Conservation (phyloP, 2,797 vertebrate species). For the Ctenochaetus hawaiiensis region DNA sequence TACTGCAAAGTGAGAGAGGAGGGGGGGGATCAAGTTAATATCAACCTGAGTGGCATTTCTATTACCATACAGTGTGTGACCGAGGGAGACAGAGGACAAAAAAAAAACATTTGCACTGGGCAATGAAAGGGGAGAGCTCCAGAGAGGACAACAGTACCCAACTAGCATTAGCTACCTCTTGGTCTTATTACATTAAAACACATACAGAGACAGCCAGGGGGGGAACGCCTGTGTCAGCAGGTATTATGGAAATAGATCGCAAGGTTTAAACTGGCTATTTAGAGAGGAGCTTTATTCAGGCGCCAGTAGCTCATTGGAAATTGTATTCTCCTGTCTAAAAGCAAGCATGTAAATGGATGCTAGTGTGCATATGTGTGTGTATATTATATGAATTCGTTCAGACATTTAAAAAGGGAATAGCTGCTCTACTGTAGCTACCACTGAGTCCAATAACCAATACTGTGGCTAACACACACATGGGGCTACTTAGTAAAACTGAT, state of each 20-base stretch:
- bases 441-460: slow-evolving; percentile 46
- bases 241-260: slow-evolving; percentile 79
- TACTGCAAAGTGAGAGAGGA: slow-evolving; percentile 61
- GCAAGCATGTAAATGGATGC: slow-evolving; percentile 69
- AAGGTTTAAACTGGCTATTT: slow-evolving; percentile 74
- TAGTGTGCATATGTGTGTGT: slow-evolving; percentile 26
- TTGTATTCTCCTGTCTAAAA: slow-evolving; percentile 65
- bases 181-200: slow-evolving; percentile 84
- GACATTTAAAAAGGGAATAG: slow-evolving; percentile 48
- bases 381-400: slow-evolving; percentile 53
- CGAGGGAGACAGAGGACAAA: slow-evolving; percentile 30
- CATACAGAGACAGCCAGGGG: slow-evolving; percentile 60
- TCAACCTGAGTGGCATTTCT: slow-evolving; percentile 73
- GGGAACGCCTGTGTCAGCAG: slow-evolving; percentile 73
- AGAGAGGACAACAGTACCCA: slow-evolving; percentile 51
- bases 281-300: slow-evolving; percentile 64
- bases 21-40: slow-evolving; percentile 74
- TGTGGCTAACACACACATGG: slow-evolving; percentile 29
- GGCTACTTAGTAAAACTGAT: slow-evolving; percentile 36
- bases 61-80: slow-evolving; percentile 61
- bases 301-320: slow-evolving; percentile 69
- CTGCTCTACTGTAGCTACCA: slow-evolving; percentile 35
- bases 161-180: slow-evolving; percentile 52
- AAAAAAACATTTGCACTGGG: slow-evolving; percentile 66
- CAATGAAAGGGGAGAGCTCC: slow-evolving; percentile 37